Conservation (phyloP, 2,797 vertebrate genomes). For the Myoxocephalus aenaeus region DNA sequence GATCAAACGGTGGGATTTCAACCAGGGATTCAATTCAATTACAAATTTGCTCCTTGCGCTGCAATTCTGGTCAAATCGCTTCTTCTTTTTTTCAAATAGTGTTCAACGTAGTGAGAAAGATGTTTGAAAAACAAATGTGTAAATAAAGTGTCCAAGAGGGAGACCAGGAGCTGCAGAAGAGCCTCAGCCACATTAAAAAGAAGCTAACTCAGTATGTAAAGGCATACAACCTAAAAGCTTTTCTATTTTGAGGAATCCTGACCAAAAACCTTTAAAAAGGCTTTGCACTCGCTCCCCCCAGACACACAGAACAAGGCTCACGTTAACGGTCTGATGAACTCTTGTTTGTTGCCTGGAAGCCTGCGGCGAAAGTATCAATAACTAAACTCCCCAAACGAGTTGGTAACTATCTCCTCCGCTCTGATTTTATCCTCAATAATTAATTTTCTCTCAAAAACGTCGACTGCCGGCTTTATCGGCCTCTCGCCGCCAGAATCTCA, state of each 20-base stretch:
- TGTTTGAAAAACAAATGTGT: background rate
- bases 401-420: slow-evolving; percentile 73
- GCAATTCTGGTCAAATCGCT: background rate
- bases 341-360: slow-evolving; percentile 65
- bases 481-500: slow-evolving; percentile 70
- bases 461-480: slow-evolving; percentile 73
- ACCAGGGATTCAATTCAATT: slow-evolving; percentile 20
- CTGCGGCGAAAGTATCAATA: slow-evolving; percentile 78
- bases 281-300: slow-evolving; percentile 35
- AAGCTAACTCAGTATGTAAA: slow-evolving; percentile 15
- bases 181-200: background rate
- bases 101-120: background rate
- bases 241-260: slow-evolving; percentile 19
- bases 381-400: slow-evolving; percentile 76
- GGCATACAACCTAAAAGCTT: slow-evolving; percentile 17
- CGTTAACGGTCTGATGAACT: slow-evolving; percentile 69
- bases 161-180: background rate
- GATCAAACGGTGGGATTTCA: slow-evolving; percentile 16
- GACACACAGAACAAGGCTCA: slow-evolving; percentile 46
- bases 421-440: slow-evolving; percentile 84
- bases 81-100: background rate
- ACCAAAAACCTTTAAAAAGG: slow-evolving; percentile 52
- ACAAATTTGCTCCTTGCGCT: background rate
- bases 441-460: slow-evolving; percentile 77
- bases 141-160: background rate